Base-by-base conservation (phyloP, 2,113 vertebrate species). In the Poecilia latipinna region DNA sequence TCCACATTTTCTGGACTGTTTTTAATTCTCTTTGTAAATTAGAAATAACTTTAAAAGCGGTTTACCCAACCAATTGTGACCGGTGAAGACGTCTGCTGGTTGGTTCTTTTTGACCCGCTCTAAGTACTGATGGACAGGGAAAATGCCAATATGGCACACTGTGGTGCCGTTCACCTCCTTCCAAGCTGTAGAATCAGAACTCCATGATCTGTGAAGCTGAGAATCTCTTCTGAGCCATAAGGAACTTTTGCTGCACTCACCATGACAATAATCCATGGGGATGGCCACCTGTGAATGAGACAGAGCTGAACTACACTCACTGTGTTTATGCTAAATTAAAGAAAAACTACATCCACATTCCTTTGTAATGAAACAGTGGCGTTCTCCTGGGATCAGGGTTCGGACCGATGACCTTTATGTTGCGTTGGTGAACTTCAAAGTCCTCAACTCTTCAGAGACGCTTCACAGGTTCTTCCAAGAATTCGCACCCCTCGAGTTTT, bases 141-240 rank as follows among this genome's bases (percentile, higher is more conserved):
- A 77, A 48, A 80, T 72, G 88, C 82, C 88, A 86, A 82, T 11
- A 76, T 73, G 81, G 74, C 60, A 39, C 48, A 35, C 19, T 48
- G 62, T 65, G 57, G 54, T 31, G 80, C 70, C 79, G 79, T 63
- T 61, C 24, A n/a, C 65, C 69, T 13, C 24, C 32, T 51, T 72
- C 51, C 31, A 68, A 68, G 67, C 33, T 79, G 7, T 54, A 61
- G 44, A 67, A 68, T 15, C 66, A 74, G 29, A 68, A 65, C 75
- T 67, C 42, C 15, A 61, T 63, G 19, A 63, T 71, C 68, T 76
- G 70, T 51, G 12, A 69, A 68, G 31, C 19, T 33, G 15, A 35
- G 60, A 67, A 28, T 62, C 22, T 35, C 28, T n/a, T 61, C 37
- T 77, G 44, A 77, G 73, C 75, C 48, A 70, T 51, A 42, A 66